Evolutionary conservation across 2,113 vertebrate genomes (phyloP).

Genomic region (Acanthisitta chloris): DNA sequence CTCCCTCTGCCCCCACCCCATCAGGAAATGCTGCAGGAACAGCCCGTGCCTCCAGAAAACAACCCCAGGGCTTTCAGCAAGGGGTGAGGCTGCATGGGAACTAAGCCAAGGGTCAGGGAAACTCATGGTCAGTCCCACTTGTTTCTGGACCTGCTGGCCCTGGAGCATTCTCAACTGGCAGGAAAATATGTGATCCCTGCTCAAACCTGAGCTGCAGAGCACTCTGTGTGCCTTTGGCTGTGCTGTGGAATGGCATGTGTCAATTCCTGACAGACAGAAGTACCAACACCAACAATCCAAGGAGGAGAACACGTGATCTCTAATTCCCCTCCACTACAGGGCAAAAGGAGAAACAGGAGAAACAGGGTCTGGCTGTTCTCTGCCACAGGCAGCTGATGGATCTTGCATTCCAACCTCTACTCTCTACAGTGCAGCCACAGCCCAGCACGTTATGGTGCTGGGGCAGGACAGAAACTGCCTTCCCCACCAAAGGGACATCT

Average conservation of each 20-base stretch:
- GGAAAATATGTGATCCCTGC: background rate
- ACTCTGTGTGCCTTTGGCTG: background rate
- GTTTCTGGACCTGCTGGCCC: background rate
- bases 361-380: background rate
- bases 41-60: background rate
- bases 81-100: background rate
- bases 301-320: background rate
- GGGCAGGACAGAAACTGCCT: background rate
- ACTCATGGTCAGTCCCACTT: background rate
- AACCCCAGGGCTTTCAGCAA: background rate
- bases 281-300: background rate
- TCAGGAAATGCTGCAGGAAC: background rate
- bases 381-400: background rate
- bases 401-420: background rate
- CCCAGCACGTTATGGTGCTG: background rate
- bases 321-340: rapidly evolving
- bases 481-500: background rate
- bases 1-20: background rate
- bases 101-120: background rate
- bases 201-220: background rate
- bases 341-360: background rate
- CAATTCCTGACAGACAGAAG: background rate
- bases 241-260: rapidly evolving
- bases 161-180: background rate
- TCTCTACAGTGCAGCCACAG: background rate